Evolutionary conservation across 2,113 vertebrate genomes (phyloP).

Genomic region (Zosterops hypoxanthus): DNA sequence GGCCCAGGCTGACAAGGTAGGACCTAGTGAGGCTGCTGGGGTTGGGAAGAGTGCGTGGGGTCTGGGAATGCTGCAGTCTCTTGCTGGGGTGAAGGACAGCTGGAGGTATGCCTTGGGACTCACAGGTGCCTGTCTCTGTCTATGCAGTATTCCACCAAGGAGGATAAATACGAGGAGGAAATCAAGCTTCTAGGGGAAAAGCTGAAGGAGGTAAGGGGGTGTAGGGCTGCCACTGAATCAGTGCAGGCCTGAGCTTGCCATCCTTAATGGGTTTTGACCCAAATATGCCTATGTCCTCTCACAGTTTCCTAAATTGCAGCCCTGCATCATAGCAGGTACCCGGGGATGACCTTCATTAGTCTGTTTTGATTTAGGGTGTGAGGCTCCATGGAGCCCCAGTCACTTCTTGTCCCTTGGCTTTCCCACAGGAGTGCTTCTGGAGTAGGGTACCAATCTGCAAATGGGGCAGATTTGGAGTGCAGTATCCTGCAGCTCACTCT

Average conservation of each 20-base stretch:
- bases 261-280: background rate
- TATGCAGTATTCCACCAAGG: slow-evolving; percentile 92
- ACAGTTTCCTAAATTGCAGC: background rate
- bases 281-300: background rate
- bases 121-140: background rate
- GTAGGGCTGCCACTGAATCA: too few relatives aligned
- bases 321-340: background rate
- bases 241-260: background rate
- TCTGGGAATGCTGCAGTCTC: background rate
- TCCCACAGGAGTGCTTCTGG: background rate
- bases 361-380: background rate
- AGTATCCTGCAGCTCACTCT: background rate
- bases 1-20: slow-evolving; percentile 97
- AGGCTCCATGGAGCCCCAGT: background rate
- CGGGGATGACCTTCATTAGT: background rate
- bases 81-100: background rate
- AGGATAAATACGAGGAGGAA: slow-evolving; percentile 97
- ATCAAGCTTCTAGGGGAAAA: slow-evolving; percentile 95
- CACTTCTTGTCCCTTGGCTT: background rate
- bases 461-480: background rate
- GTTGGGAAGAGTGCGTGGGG: background rate
- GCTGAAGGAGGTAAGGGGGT: slow-evolving; percentile 89
- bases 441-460: background rate
- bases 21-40: background rate
- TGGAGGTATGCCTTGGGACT: background rate